Base-by-base conservation (phyloP, 2,888 invertebrate genomes). In the Eilema sororculum region DNA sequence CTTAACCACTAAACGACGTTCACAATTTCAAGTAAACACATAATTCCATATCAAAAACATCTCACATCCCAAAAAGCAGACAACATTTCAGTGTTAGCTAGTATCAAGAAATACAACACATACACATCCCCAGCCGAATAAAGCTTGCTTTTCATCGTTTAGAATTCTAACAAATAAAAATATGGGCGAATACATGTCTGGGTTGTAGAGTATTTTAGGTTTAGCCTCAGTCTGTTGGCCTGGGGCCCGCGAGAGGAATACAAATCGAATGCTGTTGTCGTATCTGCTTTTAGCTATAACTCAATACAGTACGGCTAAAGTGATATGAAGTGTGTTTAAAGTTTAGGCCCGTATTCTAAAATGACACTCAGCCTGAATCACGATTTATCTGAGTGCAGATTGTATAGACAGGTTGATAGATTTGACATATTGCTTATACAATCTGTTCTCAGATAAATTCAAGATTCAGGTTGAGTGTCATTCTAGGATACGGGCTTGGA, bases 241-340 rank as follows among this genome's bases (percentile, higher is more conserved):
- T 73, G 64, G 67, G 66, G 63, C 71, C 76, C 12, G n/a, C 59
- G 82, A 75, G 60, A 46, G 28, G 80, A 76, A 84, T 84, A 82
- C 83, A 84, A 84, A 85, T 85, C 79, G 78, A 80, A 81, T 78
- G 82, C 80, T 81, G 82, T 84, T 80, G 80, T 85, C 67, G 65
- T 46, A 63, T 65, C 30, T 67, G 63, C 52, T 58, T 64, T 67
- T 37, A 67, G 28, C 56, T 56, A 67, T 72, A 69, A 67, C 60
- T 66, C 59, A 25, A 30, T 3, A 20, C 24, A 41, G n/a, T 41
- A n/a, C 41, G 64, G 30, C 3, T 52, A 25, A 63, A 64, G 58
- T 52, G 22, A 58, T 28, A n/a, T n/a, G n/a, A 59, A 46, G 64
- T 28, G n/a, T n/a, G n/a, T n/a, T n/a, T n/a, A n/a, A 33, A 33